phyloP scores from a whole-genome alignment of 2,113 vertebrate genomes.

The Larimichthys crocea region DNA sequence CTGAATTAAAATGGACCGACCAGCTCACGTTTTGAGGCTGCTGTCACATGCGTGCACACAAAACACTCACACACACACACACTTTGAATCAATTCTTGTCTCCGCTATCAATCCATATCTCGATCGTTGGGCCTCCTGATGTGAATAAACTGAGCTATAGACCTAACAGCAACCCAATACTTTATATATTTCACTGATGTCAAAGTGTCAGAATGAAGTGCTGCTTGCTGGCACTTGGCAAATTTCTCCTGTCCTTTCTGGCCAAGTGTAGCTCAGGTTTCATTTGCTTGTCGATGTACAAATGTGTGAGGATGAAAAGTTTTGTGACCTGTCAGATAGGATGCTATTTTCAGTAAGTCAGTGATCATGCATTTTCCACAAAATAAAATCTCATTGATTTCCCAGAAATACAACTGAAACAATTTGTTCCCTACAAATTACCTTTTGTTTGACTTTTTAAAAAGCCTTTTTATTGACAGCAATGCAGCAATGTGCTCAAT shows the following conservation, averaged over 20 bases:
- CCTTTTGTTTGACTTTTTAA: constrained; percentile 16
- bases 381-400: constrained; percentile 45
- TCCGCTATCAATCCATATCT: constrained; percentile 87
- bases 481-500: constrained; percentile 21
- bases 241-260: constrained; percentile 65
- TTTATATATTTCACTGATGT: constrained; percentile 80
- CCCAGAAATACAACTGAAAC: constrained; percentile 30
- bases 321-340: constrained; percentile 53
- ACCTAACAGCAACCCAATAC: constrained; percentile 78
- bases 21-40: constrained; percentile 68
- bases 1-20: constrained; percentile 78
- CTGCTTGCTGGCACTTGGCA: constrained; percentile 69
- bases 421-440: constrained; percentile 28
- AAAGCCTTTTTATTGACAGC: constrained; percentile 12
- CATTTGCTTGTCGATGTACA: constrained; percentile 64
- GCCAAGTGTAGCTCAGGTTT: constrained; percentile 70
- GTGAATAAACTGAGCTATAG: constrained; percentile 81
- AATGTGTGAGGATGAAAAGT: constrained; percentile 69
- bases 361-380: constrained; percentile 37
- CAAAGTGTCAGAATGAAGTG: constrained; percentile 81
- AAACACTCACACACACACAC: constrained; percentile 36
- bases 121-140: constrained; percentile 74
- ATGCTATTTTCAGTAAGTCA: constrained; percentile 65
- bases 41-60: constrained; percentile 47
- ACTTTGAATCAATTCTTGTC: constrained; percentile 83